phyloP scores from a whole-genome alignment of 2,113 vertebrate species.

The Nymphicus hollandicus region DNA sequence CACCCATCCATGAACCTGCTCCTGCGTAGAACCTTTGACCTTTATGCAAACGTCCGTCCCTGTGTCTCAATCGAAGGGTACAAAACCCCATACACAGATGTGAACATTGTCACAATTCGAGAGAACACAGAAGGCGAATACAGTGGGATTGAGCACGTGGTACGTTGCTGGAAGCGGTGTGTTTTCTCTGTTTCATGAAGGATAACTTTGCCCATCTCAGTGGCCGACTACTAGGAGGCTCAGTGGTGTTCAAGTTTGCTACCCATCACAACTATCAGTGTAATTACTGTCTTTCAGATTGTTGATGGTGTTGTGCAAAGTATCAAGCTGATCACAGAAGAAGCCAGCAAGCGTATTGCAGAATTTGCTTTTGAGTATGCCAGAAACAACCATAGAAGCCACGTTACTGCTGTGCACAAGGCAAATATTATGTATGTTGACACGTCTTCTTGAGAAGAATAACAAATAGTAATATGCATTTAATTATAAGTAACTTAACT shows the following conservation, averaged over 20 bases:
- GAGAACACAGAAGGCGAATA: constrained; percentile 89
- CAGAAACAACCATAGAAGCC: constrained; percentile 88
- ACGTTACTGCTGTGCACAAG: constrained; percentile 95
- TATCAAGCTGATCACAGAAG: constrained; percentile 95
- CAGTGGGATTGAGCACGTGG: constrained; percentile 94
- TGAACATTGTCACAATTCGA: constrained; percentile 90
- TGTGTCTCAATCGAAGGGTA: constrained; percentile 95
- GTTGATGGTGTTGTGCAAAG: constrained; percentile 96
- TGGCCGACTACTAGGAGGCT: background rate
- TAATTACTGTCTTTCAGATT: constrained; percentile 78
- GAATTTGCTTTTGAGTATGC: constrained; percentile 96
- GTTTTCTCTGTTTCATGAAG: background rate
- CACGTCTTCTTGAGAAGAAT: background rate
- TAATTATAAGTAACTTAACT: background rate
- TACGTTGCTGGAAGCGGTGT: constrained; percentile 46
- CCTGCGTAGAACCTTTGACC: constrained; percentile 93
- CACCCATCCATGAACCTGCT: constrained; percentile 97
- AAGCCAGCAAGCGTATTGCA: constrained; percentile 89
- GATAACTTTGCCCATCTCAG: background rate
- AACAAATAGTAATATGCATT: background rate
- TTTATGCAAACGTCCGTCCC: constrained; percentile 92
- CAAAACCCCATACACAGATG: constrained; percentile 89
- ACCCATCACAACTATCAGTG: background rate
- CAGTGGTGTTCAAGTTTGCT: background rate
- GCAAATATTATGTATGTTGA: constrained; percentile 93